Percentiles rank a stretch among this genome's conserved stretches.
Evolutionary conservation across 1,140 invertebrate genomes (phyloP).

Genomic region (Oryzaephilus surinamensis): DNA sequence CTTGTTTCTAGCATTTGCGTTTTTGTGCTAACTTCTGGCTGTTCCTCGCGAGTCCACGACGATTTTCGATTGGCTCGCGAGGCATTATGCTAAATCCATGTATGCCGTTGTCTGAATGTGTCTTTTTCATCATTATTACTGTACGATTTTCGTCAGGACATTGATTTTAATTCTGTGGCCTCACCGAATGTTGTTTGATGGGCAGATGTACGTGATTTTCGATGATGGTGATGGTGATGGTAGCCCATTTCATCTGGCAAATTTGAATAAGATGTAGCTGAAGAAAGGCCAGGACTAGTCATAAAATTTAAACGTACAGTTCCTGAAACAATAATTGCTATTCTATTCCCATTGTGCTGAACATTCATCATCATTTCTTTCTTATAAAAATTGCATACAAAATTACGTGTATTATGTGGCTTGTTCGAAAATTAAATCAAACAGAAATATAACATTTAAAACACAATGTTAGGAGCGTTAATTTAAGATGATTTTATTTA

Average conservation of each 20-base stretch:
- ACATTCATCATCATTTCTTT: background rate
- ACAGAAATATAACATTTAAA: background rate
- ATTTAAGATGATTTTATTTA: too few relatives aligned
- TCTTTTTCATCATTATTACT: conserved; percentile 5
- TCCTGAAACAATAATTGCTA: conserved; percentile 17
- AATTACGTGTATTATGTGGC: background rate
- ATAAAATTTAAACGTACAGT: conserved; percentile 23
- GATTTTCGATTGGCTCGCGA: conserved; percentile 16
- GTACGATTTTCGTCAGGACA: conserved; percentile 18
- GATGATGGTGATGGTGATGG: conserved; percentile 4
- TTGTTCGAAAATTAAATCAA: background rate
- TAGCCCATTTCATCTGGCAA: conserved; percentile 19
- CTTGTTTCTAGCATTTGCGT: conserved; percentile 5
- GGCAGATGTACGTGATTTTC: too few relatives aligned
- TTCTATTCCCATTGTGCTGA: background rate
- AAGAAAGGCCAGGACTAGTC: conserved; percentile 18
- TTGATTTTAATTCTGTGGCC: conserved; percentile 16
- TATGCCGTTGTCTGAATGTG: conserved; percentile 16
- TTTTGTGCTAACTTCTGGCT: conserved; percentile 2
- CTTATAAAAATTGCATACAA: background rate
- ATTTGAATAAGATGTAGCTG: conserved; percentile 25
- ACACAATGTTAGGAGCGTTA: too few relatives aligned
- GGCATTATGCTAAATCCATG: conserved; percentile 25
- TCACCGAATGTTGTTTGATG: too few relatives aligned
- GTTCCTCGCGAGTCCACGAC: conserved; percentile 16